Percentiles rank a stretch among this genome's conserved stretches.
Conservation (phyloP, 2,797 vertebrate genomes). For the Mus minutoides region DNA sequence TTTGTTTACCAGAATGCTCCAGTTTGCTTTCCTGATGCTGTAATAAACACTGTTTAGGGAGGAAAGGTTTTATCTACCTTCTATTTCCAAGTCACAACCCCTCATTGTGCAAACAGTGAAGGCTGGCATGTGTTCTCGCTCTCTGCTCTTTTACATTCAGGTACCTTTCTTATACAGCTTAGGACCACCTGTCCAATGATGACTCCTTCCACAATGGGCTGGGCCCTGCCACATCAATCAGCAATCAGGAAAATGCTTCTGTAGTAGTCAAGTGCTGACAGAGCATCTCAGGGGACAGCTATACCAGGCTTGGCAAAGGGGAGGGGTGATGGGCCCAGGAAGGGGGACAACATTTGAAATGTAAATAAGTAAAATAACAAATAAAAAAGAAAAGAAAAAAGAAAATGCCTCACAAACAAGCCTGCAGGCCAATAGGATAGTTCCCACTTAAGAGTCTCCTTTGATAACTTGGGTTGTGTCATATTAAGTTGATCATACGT, state of each 20-base stretch:
- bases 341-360: neutral
- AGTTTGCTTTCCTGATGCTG: neutral
- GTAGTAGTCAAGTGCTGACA: neutral
- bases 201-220: neutral
- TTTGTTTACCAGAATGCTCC: neutral
- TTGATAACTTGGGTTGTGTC: neutral
- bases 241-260: neutral
- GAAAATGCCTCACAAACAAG: neutral
- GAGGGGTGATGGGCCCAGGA: neutral
- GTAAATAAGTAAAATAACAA: neutral
- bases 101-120: neutral
- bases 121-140: neutral
- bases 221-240: neutral
- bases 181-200: neutral
- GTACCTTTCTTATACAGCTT: neutral
- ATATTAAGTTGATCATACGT: conserved; percentile 20
- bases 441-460: neutral
- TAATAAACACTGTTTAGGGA: neutral
- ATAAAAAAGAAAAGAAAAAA: neutral
- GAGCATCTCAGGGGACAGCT: neutral
- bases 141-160: neutral
- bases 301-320: neutral
- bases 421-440: too few relatives aligned
- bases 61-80: neutral
- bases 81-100: neutral